Conservation (phyloP, 2,888 invertebrate genomes). For the Tenthredo livida region DNA sequence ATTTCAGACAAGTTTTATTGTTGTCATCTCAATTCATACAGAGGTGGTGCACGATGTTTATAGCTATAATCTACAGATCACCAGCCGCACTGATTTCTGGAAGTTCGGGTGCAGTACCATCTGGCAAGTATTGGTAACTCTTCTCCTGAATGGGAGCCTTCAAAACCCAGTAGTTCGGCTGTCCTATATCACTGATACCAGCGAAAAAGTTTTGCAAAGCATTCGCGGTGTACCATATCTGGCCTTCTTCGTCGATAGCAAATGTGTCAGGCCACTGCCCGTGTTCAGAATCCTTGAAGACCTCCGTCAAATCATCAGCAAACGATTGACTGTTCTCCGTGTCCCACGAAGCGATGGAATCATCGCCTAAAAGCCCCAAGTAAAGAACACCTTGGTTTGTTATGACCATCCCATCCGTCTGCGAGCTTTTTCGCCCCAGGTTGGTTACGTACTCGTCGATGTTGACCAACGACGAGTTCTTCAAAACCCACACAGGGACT, state of each 20-base stretch:
- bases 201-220: constrained; percentile 78
- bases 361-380: constrained; percentile 85
- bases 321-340: constrained; percentile 79
- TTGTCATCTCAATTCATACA: too few relatives aligned
- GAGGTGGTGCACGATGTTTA: too few relatives aligned
- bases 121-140: constrained; percentile 82
- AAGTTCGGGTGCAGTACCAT: constrained; percentile 67
- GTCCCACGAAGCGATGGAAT: constrained; percentile 88
- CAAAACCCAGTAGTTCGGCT: constrained; percentile 85
- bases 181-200: constrained; percentile 80
- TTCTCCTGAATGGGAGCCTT: constrained; percentile 82
- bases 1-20: too few relatives aligned
- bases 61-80: too few relatives aligned
- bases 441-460: constrained; percentile 79
- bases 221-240: constrained; percentile 80
- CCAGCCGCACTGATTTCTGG: constrained; percentile 62
- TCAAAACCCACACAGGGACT: constrained; percentile 82
- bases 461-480: constrained; percentile 79
- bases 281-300: constrained; percentile 84
- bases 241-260: constrained; percentile 84
- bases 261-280: constrained; percentile 89
- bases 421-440: constrained; percentile 83
- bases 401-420: constrained; percentile 89
- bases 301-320: constrained; percentile 82
- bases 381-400: constrained; percentile 85